These are phyloP conservation scores for Nezara viridula DNA, from an alignment of 2,888 invertebrate species.

Conservation along the genomic window DNA sequence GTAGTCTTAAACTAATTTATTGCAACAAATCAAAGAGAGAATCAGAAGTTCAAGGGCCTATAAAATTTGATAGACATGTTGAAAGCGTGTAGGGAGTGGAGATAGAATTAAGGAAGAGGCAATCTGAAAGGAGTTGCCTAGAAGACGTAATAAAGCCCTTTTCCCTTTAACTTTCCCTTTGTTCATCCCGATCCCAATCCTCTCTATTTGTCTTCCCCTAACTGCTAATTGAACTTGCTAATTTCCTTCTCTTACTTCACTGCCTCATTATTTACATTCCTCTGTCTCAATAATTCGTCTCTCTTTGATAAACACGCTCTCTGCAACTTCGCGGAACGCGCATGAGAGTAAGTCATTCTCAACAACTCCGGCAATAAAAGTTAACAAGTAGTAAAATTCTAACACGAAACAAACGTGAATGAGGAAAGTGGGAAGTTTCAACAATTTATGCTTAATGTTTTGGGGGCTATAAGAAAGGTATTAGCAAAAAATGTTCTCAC, in stretches of 20 bases:
- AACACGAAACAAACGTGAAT: not conserved
- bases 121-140: slow-evolving; percentile 4
- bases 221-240: slow-evolving; percentile 44
- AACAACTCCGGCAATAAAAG: not conserved
- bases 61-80: not conserved
- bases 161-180: slow-evolving; percentile 39
- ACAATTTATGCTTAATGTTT: too few relatives aligned
- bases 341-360: not conserved
- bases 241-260: slow-evolving; percentile 19
- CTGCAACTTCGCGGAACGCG: not conserved
- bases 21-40: not conserved
- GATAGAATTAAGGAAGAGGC: slow-evolving; percentile 3
- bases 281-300: not conserved
- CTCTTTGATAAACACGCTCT: not conserved
- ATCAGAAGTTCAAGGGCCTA: not conserved
- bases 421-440: too few relatives aligned
- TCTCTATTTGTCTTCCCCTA: slow-evolving; percentile 23
- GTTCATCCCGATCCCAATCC: not conserved
- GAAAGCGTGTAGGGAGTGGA: not conserved
- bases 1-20: too few relatives aligned
- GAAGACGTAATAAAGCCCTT: slow-evolving; percentile 28
- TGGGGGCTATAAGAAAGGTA: too few relatives aligned
- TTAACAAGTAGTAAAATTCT: not conserved
- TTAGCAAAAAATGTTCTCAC: too few relatives aligned
- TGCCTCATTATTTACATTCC: slow-evolving; percentile 19